phyloP scores from a whole-genome alignment of 2,797 vertebrate genomes.

The Xiphophorus birchmanni region DNA sequence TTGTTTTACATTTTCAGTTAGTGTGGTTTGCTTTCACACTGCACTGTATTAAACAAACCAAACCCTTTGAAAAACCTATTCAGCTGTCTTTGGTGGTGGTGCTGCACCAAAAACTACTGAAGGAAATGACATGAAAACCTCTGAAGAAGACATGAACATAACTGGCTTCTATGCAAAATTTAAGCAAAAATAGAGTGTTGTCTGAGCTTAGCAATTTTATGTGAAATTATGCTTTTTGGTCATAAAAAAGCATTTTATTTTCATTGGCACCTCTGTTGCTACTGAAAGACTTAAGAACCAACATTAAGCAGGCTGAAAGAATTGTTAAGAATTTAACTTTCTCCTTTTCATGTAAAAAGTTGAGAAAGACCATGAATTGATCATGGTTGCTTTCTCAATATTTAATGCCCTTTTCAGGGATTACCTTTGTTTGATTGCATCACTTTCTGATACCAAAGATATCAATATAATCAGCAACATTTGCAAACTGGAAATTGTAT shows the following conservation, averaged over 20 bases:
- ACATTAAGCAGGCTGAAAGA: too few species aligned
- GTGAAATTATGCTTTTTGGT: not conserved
- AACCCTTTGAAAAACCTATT: too few species aligned
- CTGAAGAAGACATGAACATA: too few species aligned
- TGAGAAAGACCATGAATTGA: not conserved
- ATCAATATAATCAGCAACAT: not conserved
- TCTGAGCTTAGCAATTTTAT: too few species aligned
- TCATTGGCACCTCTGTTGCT: not conserved
- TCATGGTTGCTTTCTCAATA: not conserved
- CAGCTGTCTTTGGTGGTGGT: too few species aligned
- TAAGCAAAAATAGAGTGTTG: too few species aligned
- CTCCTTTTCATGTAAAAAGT: not conserved
- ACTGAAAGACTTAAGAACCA: not conserved
- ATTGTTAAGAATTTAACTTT: not conserved
- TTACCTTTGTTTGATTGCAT: not conserved
- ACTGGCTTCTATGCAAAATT: too few species aligned
- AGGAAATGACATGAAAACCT: too few species aligned
- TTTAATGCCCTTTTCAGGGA: not conserved
- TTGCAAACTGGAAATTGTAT: not conserved
- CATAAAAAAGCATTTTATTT: not conserved
- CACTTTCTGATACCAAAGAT: not conserved
- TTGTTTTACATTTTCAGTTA: too few species aligned
- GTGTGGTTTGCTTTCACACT: too few species aligned
- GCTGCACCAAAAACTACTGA: too few species aligned
- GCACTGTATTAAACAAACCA: too few species aligned